Evolutionary conservation across 2,888 invertebrate genomes (phyloP), one percentile per base, ranked within the genome.

Genomic region (Punctoribates punctum): DNA sequence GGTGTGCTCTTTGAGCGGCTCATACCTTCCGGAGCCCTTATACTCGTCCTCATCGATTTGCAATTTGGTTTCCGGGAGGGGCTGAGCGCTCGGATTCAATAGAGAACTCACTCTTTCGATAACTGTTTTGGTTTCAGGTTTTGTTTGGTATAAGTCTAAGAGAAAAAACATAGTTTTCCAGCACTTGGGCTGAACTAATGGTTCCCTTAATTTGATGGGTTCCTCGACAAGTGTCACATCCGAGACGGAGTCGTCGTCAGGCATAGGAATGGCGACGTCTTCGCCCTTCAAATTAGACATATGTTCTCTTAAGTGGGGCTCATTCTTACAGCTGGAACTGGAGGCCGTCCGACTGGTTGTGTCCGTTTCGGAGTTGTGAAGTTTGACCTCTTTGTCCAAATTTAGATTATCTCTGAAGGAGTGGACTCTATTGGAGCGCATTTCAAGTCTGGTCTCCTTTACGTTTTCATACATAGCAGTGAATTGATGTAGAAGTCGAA

Each of bases 401-500:
- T 73, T 25, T 1, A 73, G 73, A 54, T 17, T 27, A 23, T 82
- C 81, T 29, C 79, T 79, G 70, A 78, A 77, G 6, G 81, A 77
- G 42, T 81, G 81, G 48, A 72, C 85, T 1, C 83, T 82, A 80
- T 91, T 90, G 80, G 91, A 91, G 80, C 92, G 90, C 77, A 96
- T 86, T 82, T 96, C 96, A 81, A 90, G 90, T 83, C 94, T 93
- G 0, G 96, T 96, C 83, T 96, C 94, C 83, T 94, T 93, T 1
- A 96, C 94, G 83, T 96, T 96, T 85, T 95, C 94, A 85, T 96
- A 95, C 95, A 97, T 96, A 82, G 94, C 96, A 82, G 92, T 93
- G 82, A 97, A 96, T 86, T 97, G 97, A 85, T 97, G 96, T 77
- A 96, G 87, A 74, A 97, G 87, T 73, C 97, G 87, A 67, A 97